These are phyloP conservation scores for Trematomus loennbergii DNA, from an alignment of 2,113 vertebrate species.

Conservation along the genomic window DNA sequence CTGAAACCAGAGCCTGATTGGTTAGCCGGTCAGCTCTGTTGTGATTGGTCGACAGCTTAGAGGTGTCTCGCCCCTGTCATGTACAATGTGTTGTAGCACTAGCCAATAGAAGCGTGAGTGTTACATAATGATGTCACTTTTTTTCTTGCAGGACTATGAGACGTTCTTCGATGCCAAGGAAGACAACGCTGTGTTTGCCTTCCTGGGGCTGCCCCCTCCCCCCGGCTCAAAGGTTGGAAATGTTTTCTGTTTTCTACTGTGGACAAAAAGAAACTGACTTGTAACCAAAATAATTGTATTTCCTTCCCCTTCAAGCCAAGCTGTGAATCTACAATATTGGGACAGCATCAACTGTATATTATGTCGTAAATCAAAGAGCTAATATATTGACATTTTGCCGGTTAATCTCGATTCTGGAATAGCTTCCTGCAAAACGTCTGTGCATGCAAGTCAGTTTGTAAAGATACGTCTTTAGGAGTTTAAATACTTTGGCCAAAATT, in stretches of 20 bases:
- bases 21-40: too few relatives aligned
- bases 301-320: not conserved
- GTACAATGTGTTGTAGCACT: too few relatives aligned
- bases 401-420: not conserved
- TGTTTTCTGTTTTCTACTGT: constrained; percentile 10
- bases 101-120: too few relatives aligned
- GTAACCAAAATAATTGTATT: not conserved
- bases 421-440: too few relatives aligned
- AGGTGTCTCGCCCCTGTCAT: too few relatives aligned
- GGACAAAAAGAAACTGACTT: not conserved
- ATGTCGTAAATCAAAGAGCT: not conserved
- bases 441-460: too few relatives aligned
- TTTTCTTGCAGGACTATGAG: constrained; percentile 91
- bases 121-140: not conserved
- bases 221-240: constrained; percentile 91
- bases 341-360: not conserved
- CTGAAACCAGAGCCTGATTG: too few relatives aligned
- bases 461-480: too few relatives aligned
- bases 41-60: too few relatives aligned
- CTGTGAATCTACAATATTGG: not conserved
- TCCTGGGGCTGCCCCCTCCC: constrained; percentile 94
- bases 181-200: constrained; percentile 93
- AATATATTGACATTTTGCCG: not conserved
- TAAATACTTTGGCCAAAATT: too few relatives aligned
- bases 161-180: constrained; percentile 99